Conservation (phyloP, 2,797 vertebrate species). For the Brachyalestes nurse region DNA sequence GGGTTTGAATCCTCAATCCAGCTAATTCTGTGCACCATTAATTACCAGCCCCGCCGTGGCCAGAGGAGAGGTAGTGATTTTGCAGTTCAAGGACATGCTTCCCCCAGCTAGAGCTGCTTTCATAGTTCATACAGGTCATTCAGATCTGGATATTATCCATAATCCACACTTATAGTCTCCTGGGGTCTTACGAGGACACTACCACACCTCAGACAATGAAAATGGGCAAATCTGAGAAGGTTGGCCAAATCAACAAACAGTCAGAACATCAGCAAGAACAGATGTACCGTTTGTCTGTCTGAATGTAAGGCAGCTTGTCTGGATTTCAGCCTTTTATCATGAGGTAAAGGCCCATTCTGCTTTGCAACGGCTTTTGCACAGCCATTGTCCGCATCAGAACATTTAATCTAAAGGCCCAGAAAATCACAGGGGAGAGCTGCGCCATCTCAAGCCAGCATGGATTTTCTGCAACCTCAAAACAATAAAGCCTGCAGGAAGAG, state of each 20-base stretch:
- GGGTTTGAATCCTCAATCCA: constrained; percentile 44
- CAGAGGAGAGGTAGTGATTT: constrained; percentile 35
- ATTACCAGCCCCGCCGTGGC: constrained; percentile 41
- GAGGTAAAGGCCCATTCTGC: neutral
- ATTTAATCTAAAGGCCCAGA: constrained; percentile 6
- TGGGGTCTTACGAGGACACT: constrained; percentile 8
- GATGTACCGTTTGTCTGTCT: neutral
- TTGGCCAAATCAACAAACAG: neutral
- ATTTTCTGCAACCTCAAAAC: constrained; percentile 14
- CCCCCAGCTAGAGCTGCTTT: constrained; percentile 21
- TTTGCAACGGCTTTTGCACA: neutral
- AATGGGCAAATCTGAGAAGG: constrained; percentile 2
- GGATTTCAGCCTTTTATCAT: neutral
- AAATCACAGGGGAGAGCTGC: neutral
- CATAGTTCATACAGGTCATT: neutral
- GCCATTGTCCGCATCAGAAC: neutral
- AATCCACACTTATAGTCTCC: constrained; percentile 15
- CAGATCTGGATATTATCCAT: constrained; percentile 20
- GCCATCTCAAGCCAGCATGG: neutral
- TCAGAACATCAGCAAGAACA: constrained; percentile 10
- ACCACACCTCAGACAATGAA: constrained; percentile 17
- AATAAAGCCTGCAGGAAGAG: constrained; percentile 2
- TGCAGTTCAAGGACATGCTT: constrained; percentile 52
- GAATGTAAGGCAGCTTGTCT: neutral
- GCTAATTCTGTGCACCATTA: constrained; percentile 56